phyloP scores from a whole-genome alignment of 2,113 vertebrate species.

The Cephalopholis sonnerati region DNA sequence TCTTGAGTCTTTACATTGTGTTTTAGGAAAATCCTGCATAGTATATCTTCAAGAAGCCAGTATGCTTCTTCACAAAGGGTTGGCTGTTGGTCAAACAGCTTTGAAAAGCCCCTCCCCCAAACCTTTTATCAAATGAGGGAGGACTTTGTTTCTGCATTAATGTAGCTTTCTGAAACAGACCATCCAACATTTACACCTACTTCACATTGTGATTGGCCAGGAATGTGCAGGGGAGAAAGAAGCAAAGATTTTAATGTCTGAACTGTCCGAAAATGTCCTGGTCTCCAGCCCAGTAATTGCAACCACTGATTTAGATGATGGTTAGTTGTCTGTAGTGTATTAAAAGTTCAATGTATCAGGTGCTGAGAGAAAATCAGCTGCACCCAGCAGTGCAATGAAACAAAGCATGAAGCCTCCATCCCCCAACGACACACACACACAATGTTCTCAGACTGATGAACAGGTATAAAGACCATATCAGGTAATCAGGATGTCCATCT shows the following conservation, averaged over 20 bases:
- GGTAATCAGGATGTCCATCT: background rate
- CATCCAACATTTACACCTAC: background rate
- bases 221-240: background rate
- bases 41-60: too few relatives aligned
- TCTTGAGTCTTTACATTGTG: too few relatives aligned
- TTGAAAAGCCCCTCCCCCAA: background rate
- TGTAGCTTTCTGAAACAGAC: background rate
- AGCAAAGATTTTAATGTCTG: background rate
- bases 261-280: background rate
- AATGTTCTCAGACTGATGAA: background rate
- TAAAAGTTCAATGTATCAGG: background rate
- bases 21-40: too few relatives aligned
- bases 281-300: background rate
- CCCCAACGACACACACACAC: too few relatives aligned
- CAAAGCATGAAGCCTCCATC: background rate
- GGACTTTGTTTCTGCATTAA: background rate
- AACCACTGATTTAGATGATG: conserved; percentile 1
- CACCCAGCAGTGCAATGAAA: background rate
- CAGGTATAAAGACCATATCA: background rate
- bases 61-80: background rate
- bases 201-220: background rate
- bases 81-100: background rate
- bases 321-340: background rate
- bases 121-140: background rate
- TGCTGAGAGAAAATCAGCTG: background rate